A percentile compares a stretch with the other conserved stretches of the same genome.
These are phyloP conservation scores for Scytalopus superciliaris DNA, from an alignment of 2,113 vertebrate species.

Conservation along the genomic window DNA sequence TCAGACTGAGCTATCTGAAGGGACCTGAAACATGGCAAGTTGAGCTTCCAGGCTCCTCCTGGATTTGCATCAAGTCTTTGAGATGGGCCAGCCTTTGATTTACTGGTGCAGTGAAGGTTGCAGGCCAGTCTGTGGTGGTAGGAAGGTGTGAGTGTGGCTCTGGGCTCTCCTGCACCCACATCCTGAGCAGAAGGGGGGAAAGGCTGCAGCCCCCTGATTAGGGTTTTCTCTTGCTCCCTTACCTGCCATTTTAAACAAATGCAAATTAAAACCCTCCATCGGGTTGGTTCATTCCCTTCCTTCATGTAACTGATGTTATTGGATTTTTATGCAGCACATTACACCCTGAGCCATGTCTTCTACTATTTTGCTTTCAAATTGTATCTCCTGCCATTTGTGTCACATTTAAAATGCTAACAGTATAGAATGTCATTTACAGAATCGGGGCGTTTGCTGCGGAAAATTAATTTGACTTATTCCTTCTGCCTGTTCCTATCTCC, in stretches of 20 bases:
- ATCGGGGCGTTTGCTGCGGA: conserved; percentile 90
- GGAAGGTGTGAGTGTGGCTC: background rate
- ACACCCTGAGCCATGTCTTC: conserved; percentile 80
- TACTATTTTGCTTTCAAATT: conserved; percentile 94
- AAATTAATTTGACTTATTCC: conserved; percentile 94
- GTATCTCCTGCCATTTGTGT: conserved; percentile 91
- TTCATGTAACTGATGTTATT: conserved; percentile 74
- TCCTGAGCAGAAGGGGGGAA: background rate
- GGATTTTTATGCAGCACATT: conserved; percentile 80
- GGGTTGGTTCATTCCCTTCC: conserved; percentile 60
- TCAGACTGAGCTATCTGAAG: rapidly evolving
- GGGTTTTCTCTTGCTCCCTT: conserved; percentile 41
- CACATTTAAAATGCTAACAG: conserved; percentile 96
- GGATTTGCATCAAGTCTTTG: rapidly evolving
- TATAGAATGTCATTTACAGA: conserved; percentile 94
- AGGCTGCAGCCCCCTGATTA: background rate
- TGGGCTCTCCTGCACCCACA: background rate
- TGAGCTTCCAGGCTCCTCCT: background rate
- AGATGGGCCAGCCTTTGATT: background rate
- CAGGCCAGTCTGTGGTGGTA: background rate
- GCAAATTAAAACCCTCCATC: conserved; percentile 66
- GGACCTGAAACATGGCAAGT: rapidly evolving
- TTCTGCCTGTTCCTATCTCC: conserved; percentile 91
- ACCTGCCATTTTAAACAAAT: conserved; percentile 77
- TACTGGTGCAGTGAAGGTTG: background rate